Percentiles rank a stretch among this genome's conserved stretches.
Evolutionary conservation across 2,888 invertebrate species (phyloP).

Genomic region (Leuctra nigra): DNA sequence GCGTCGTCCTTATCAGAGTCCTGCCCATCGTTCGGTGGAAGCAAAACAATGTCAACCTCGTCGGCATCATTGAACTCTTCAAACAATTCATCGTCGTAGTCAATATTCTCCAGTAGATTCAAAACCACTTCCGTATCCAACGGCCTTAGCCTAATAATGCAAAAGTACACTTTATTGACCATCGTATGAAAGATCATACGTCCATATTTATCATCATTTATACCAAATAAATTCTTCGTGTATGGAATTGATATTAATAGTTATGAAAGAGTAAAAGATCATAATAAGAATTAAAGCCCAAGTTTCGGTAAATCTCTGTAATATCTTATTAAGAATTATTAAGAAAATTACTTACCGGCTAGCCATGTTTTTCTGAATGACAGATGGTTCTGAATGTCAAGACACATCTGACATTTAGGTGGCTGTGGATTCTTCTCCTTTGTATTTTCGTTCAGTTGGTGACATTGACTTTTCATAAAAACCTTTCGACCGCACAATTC

Average conservation of each 20-base stretch:
- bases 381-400: background rate
- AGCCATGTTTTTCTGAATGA: background rate
- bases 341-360: background rate
- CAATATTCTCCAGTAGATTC: background rate
- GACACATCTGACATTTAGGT: background rate
- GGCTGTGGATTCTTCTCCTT: background rate
- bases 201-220: background rate
- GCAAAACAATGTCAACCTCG: background rate
- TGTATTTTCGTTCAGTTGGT: background rate
- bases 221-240: background rate
- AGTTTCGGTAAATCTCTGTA: background rate
- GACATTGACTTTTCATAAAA: background rate
- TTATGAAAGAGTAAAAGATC: background rate
- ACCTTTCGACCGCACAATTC: background rate
- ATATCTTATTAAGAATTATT: background rate
- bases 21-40: background rate
- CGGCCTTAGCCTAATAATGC: background rate
- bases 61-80: background rate
- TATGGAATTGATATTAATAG: background rate
- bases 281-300: background rate
- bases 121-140: background rate
- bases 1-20: slow-evolving; percentile 4
- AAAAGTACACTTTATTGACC: background rate
- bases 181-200: background rate
- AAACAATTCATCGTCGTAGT: background rate